phyloP scores from a whole-genome alignment of 2,797 vertebrate species.

The Tragopan temminckii region DNA sequence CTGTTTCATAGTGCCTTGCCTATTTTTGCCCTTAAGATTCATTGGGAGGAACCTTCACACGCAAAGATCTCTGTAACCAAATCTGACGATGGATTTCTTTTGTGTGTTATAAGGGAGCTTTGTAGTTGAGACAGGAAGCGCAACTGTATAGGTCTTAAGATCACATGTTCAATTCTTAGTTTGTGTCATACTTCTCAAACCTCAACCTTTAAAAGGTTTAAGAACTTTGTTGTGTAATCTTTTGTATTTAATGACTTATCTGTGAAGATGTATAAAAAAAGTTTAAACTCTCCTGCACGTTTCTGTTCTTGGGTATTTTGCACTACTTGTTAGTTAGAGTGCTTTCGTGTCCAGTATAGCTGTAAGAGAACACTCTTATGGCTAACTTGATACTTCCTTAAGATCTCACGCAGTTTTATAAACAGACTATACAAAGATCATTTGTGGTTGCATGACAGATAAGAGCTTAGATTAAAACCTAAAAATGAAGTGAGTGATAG shows the following conservation, averaged over 20 bases:
- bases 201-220: not conserved
- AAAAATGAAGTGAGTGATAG: not conserved
- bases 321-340: not conserved
- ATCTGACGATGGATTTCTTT: not conserved
- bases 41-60: not conserved
- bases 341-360: not conserved
- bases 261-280: not conserved
- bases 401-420: not conserved
- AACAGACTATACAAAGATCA: not conserved
- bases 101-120: not conserved
- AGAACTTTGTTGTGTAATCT: not conserved
- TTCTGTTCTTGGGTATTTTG: not conserved
- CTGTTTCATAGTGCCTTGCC: not conserved
- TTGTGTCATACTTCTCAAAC: constrained; percentile 15
- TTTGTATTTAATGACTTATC: not conserved
- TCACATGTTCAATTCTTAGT: not conserved
- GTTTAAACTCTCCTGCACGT: not conserved
- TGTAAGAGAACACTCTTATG: not conserved
- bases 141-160: not conserved
- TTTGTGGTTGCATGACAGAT: not conserved
- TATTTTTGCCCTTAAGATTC: not conserved
- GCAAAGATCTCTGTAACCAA: not conserved
- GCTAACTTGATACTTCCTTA: not conserved
- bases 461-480: not conserved
- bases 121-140: not conserved